Base-by-base conservation (phyloP, 2,113 vertebrate genomes). In the Melanerpes aurifrons region DNA sequence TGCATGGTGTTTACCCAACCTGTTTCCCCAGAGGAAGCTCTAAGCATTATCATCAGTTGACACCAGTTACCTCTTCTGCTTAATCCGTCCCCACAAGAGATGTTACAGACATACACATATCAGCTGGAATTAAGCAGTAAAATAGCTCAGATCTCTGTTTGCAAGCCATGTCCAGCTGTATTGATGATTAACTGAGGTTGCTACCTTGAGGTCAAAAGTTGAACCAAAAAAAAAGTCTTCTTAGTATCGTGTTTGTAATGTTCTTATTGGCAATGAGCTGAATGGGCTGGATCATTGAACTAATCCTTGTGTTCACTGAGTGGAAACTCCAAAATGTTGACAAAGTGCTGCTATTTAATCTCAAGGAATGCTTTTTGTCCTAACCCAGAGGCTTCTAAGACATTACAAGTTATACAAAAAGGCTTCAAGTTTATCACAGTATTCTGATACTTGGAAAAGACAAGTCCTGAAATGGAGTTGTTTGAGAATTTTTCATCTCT, bases 291-390 rank as follows among this genome's bases (percentile, higher is more conserved):
- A 90, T 92, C 80, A 76, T 59, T 76, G 82, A 90, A 82, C 74
- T 93, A 88, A 93, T 92, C 80, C 70, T 57, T 83, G 43, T 92
- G 67, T 47, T 88, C 76, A 72, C 66, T 40, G 76, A 90, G 59
- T 75, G 80, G 82, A 95, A 95, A 91, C 62, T 93, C 70, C 70
- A 94, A 94, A 88, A 93, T 78, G 57, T 86, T 94, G 91, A 91
- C 82, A 69, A 92, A 92, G 80, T 91, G 50, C 75, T 91, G 79
- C 66, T 88, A 73, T 79, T 94, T 95, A 81, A 93, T 95, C 87
- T 90, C 50, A 58, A 86, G 76, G 92, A 95, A 92, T 94, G 89
- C 85, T 92, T 95, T 95, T 89, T 91, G 85, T 92, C 94, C 80
- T 86, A 83, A 91, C 83, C 69, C 76, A 90, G 70, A 78, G 58